Base-by-base conservation (phyloP, 2,888 invertebrate species). In the Caenorhabditis panamensis region DNA sequence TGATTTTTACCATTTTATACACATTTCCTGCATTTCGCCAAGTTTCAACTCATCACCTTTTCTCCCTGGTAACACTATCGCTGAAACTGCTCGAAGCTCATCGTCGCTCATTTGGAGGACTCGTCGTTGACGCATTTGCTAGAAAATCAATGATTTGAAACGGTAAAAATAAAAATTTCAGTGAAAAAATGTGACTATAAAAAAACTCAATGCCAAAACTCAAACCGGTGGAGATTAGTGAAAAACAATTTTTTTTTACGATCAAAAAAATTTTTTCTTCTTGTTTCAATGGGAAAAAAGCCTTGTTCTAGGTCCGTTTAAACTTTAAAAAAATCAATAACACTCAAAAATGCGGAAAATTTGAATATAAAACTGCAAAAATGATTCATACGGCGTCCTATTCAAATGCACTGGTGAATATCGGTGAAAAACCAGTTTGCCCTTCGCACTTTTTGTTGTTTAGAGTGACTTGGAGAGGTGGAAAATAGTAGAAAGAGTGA, bases 1-100 rank as follows among this genome's bases (percentile, higher is more conserved):
- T n/a, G n/a, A n/a, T n/a, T n/a, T n/a, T n/a, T 11, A 82, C 84
- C 84, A 84, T 63, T 84, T 84, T 18, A 84, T 79, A 47, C 72
- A 68, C 68, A 82, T 79, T 58, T 84, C 84, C 53, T 84, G 84
- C 59, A 78, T 78, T 22, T 82, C 73, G 13, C 47, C 73, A n/a
- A 64, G 22, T 51, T 47, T 47, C 24, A 84, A 22, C 22, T 72
- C 69, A 31, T 84, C 76, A 20, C 72, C 68, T 22, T 68, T 78
- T 37, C 76, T 53, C 13, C 80, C 79, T 0, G 84, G 84, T 28
- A 81, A 41, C 13, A 82, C 82, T 16, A 84, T 79, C 16, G 82
- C 80, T 0, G 71, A 41, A 0, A 84, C 58, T 13, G 82, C 81
- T 18, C 67, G 49, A 18, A 84, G 47, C 49, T 84, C 80, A 9